phyloP scores from a whole-genome alignment of 2,797 vertebrate species.

The Chelon labrosus region DNA sequence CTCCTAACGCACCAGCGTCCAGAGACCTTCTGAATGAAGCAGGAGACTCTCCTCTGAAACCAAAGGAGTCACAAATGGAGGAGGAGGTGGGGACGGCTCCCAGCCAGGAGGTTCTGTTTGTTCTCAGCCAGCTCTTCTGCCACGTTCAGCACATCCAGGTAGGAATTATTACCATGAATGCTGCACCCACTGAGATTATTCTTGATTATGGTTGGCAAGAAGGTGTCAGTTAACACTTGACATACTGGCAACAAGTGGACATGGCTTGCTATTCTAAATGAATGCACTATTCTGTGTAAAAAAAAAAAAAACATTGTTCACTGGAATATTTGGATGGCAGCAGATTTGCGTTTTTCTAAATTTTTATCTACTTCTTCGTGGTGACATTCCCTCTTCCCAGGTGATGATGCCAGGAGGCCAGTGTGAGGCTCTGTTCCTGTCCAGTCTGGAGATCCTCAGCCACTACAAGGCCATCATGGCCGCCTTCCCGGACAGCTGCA shows the following conservation, averaged over 20 bases:
- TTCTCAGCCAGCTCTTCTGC: constrained; percentile 94
- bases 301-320: too few relatives aligned
- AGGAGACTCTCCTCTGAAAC: background rate
- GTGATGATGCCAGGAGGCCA: constrained; percentile 90
- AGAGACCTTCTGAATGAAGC: constrained; percentile 16
- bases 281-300: too few relatives aligned
- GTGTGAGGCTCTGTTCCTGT: constrained; percentile 87
- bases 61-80: constrained; percentile 17
- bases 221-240: background rate
- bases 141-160: constrained; percentile 93
- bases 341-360: background rate
- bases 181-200: background rate
- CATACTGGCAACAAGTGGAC: too few relatives aligned
- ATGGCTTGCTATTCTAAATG: too few relatives aligned
- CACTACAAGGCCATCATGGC: constrained; percentile 86
- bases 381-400: constrained; percentile 37
- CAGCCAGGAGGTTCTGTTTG: constrained; percentile 89
- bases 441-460: constrained; percentile 91
- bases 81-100: constrained; percentile 10
- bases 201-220: constrained; percentile 5
- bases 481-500: constrained; percentile 81
- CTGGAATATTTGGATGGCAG: too few relatives aligned
- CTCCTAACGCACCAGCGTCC: constrained; percentile 19
- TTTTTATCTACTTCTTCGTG: background rate
- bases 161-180: background rate